phyloP scores from a whole-genome alignment of 92 coral and sea anemone species.

The Galaxea fascicularis region DNA sequence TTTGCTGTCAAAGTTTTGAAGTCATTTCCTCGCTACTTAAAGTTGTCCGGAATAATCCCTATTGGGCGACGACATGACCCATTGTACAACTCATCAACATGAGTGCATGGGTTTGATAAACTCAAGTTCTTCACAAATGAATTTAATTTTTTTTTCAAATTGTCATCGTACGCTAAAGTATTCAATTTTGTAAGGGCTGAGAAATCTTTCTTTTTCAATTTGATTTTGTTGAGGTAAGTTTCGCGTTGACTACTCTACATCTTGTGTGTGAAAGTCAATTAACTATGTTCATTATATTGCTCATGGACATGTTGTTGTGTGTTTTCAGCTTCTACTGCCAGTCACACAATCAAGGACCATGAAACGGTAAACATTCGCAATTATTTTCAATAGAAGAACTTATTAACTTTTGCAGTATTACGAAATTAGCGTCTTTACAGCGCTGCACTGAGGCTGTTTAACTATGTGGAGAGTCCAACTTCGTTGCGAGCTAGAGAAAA shows the following conservation, averaged over 20 bases:
- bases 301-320: constrained; percentile 14
- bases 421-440: too few species aligned
- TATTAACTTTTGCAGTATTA: too few species aligned
- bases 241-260: background rate
- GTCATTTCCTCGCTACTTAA: background rate
- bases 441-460: too few species aligned
- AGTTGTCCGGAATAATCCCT: background rate
- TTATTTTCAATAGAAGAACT: background rate
- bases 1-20: background rate
- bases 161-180: background rate
- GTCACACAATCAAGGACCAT: constrained; percentile 93
- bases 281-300: constrained; percentile 1
- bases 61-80: background rate
- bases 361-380: constrained; percentile 80
- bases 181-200: background rate
- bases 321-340: constrained; percentile 69
- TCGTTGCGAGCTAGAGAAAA: background rate
- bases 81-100: background rate
- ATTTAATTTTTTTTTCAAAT: background rate
- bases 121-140: background rate
- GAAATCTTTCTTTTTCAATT: background rate
- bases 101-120: background rate
- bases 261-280: background rate
- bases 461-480: too few species aligned
- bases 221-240: background rate